Conservation (phyloP, 2,797 vertebrate genomes). For the Sebastes reedi region DNA sequence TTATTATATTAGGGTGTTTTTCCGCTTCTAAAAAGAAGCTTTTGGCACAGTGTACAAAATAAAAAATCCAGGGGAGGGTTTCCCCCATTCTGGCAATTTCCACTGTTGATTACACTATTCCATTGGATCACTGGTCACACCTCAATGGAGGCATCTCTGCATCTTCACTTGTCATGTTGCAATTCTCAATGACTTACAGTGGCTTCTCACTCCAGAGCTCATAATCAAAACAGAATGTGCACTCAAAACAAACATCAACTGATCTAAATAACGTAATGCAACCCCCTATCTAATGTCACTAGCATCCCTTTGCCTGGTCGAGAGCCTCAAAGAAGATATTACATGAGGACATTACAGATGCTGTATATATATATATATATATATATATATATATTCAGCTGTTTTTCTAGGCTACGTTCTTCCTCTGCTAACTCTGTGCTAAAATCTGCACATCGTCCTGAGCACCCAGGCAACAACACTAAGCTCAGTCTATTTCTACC, state of each 20-base stretch:
- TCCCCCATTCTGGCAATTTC: not conserved
- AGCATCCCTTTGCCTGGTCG: not conserved
- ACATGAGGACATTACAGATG: not conserved
- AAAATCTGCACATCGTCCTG: slow-evolving; percentile 36
- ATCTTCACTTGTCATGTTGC: slow-evolving; percentile 1
- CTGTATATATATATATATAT: not conserved
- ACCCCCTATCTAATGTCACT: not conserved
- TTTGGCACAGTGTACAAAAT: not conserved
- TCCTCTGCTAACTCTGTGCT: slow-evolving; percentile 3
- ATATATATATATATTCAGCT: not conserved
- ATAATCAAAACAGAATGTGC: not conserved
- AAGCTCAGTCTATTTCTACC: slow-evolving; percentile 45
- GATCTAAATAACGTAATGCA: slow-evolving; percentile 1
- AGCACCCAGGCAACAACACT: slow-evolving; percentile 50
- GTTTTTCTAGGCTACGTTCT: not conserved
- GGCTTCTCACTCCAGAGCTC: not conserved
- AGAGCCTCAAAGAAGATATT: not conserved
- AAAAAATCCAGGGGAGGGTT: not conserved
- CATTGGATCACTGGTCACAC: slow-evolving; percentile 4
- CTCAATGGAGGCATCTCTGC: not conserved
- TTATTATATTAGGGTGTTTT: not conserved
- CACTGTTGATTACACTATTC: slow-evolving; percentile 5
- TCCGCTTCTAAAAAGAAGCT: not conserved
- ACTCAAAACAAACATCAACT: slow-evolving; percentile 15
- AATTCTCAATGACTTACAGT: slow-evolving; percentile 3